Conservation (phyloP, 2,888 invertebrate species). For the Neoscelio sp. region DNA sequence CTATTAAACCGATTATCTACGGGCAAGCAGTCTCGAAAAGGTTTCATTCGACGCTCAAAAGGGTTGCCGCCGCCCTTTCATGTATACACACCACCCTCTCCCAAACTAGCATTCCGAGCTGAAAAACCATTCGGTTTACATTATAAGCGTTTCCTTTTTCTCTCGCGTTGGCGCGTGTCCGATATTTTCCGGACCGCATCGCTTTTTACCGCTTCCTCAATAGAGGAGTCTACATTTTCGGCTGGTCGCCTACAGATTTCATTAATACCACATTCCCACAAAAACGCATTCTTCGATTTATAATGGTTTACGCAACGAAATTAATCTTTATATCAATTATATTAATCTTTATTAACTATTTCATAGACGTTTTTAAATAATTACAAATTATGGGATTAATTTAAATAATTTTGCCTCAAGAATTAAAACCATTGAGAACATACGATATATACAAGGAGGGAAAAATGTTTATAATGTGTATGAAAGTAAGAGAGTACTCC, state of each 20-base stretch:
- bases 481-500: too few relatives aligned
- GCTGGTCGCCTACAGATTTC: conserved; percentile 64
- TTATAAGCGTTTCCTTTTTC: conserved; percentile 68
- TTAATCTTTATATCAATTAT: too few relatives aligned
- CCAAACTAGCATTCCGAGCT: conserved; percentile 61
- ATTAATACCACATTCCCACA: conserved; percentile 49
- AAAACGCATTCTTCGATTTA: conserved; percentile 52
- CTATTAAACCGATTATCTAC: conserved; percentile 82
- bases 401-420: too few relatives aligned
- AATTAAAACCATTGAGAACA: too few relatives aligned
- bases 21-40: conserved; percentile 76
- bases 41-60: conserved; percentile 71
- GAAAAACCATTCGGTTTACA: conserved; percentile 68
- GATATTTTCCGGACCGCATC: conserved; percentile 67
- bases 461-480: too few relatives aligned
- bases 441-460: too few relatives aligned
- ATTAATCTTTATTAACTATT: too few relatives aligned
- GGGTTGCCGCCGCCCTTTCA: conserved; percentile 70
- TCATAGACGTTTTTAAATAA: too few relatives aligned
- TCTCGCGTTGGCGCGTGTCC: conserved; percentile 68
- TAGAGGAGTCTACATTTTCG: conserved; percentile 56
- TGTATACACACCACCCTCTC: conserved; percentile 57
- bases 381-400: too few relatives aligned
- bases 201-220: conserved; percentile 56
- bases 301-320: background rate